phyloP scores from a whole-genome alignment of 2,113 vertebrate genomes.

The Halcyon malimbica region DNA sequence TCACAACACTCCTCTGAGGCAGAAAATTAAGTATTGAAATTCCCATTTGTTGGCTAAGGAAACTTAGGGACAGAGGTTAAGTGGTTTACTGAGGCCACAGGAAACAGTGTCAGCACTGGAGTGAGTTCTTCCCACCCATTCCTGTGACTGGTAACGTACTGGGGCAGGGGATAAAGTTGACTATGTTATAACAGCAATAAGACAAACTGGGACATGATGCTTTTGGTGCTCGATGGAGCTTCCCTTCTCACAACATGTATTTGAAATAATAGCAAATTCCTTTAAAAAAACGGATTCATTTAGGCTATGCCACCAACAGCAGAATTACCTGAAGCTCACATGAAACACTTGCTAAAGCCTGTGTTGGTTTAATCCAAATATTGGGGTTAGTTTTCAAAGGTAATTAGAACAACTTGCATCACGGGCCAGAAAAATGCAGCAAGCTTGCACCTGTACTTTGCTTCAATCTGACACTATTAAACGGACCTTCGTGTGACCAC shows the following conservation, averaged over 20 bases:
- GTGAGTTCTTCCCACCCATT: background rate
- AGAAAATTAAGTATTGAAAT: conserved; percentile 54
- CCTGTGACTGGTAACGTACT: background rate
- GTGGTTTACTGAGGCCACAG: conserved; percentile 35
- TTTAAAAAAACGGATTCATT: conserved; percentile 37
- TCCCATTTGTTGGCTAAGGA: conserved; percentile 39
- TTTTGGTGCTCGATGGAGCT: background rate
- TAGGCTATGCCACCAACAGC: conserved; percentile 2
- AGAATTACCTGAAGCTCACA: conserved; percentile 4
- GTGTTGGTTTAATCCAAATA: conserved; percentile 40
- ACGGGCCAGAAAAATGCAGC: background rate
- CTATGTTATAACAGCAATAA: conserved; percentile 37
- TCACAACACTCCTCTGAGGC: background rate
- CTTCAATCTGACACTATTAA: conserved; percentile 8
- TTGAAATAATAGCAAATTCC: background rate
- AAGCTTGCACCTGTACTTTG: background rate
- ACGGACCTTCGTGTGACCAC: background rate
- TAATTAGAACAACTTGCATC: background rate
- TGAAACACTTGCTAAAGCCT: background rate
- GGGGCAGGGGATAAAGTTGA: background rate
- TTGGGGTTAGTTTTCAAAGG: conserved; percentile 49
- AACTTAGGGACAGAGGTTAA: conserved; percentile 51
- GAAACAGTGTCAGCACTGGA: conserved; percentile 1
- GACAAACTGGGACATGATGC: conserved; percentile 50
- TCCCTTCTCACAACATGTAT: conserved; percentile 18